A percentile compares a stretch with the other conserved stretches of the same genome.
phyloP scores from a whole-genome alignment of 2,888 invertebrate species.

The Drosophila kuntzei region DNA sequence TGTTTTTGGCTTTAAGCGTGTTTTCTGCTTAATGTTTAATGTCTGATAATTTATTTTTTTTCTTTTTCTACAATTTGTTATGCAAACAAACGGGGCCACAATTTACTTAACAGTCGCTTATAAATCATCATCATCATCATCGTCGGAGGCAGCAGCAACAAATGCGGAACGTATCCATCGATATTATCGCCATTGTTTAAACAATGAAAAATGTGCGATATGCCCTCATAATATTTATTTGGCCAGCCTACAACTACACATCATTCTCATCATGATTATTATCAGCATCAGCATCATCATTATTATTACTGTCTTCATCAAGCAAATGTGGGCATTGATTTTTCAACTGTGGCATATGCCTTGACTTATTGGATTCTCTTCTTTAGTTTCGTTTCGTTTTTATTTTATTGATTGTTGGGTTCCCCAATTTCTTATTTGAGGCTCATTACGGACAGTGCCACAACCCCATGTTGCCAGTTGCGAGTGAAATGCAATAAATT shows the following conservation, averaged over 20 bases:
- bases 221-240: constrained; percentile 78
- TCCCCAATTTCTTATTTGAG: constrained; percentile 49
- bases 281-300: constrained; percentile 37
- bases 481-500: constrained; percentile 73
- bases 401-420: constrained; percentile 46
- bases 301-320: constrained; percentile 39
- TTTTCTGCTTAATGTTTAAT: constrained; percentile 73
- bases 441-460: constrained; percentile 62
- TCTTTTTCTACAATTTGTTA: constrained; percentile 69
- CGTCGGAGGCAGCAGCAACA: constrained; percentile 30
- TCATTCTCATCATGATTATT: constrained; percentile 46
- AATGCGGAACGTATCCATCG: constrained; percentile 34
- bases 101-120: constrained; percentile 69
- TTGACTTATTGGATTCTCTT: constrained; percentile 14
- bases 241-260: constrained; percentile 63
- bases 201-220: constrained; percentile 70
- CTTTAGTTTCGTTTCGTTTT: background rate
- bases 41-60: constrained; percentile 69
- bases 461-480: background rate
- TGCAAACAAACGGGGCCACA: constrained; percentile 76
- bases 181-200: constrained; percentile 64
- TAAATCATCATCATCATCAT: constrained; percentile 73
- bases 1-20: constrained; percentile 50
- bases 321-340: constrained; percentile 60
- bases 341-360: constrained; percentile 23